Conservation (phyloP, 2,113 vertebrate genomes). For the Columba livia region DNA sequence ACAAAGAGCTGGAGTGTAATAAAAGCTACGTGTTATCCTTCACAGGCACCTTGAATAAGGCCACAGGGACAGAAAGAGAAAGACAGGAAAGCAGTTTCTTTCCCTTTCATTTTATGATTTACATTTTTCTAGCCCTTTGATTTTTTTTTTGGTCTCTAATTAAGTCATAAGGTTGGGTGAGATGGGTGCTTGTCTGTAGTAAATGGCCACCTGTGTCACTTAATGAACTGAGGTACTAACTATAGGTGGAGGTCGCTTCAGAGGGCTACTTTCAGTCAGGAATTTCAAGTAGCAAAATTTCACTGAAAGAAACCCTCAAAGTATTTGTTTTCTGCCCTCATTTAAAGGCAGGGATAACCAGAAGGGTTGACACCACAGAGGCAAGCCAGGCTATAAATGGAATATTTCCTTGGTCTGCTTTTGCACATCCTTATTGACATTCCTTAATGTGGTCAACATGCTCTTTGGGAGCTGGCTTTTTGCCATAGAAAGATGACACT, state of each 20-base stretch:
- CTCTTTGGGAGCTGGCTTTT: background rate
- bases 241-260: constrained; percentile 52
- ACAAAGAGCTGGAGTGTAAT: constrained; percentile 34
- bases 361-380: background rate
- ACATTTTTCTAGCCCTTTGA: constrained; percentile 56
- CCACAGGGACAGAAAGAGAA: constrained; percentile 19
- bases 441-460: background rate
- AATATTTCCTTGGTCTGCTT: background rate
- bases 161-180: constrained; percentile 40
- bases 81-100: background rate
- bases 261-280: constrained; percentile 11
- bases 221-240: constrained; percentile 59
- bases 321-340: constrained; percentile 1
- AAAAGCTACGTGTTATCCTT: constrained; percentile 9
- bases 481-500: background rate
- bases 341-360: background rate
- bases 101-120: constrained; percentile 59
- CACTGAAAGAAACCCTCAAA: background rate
- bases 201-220: constrained; percentile 33
- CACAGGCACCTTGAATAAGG: constrained; percentile 35
- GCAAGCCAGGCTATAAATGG: background rate
- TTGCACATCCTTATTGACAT: background rate
- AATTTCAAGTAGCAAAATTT: constrained; percentile 55
- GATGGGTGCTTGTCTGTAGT: background rate
- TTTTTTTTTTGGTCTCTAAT: constrained; percentile 48